phyloP scores from a whole-genome alignment of 2,113 vertebrate genomes.

The Aspidoscelis tigris region DNA sequence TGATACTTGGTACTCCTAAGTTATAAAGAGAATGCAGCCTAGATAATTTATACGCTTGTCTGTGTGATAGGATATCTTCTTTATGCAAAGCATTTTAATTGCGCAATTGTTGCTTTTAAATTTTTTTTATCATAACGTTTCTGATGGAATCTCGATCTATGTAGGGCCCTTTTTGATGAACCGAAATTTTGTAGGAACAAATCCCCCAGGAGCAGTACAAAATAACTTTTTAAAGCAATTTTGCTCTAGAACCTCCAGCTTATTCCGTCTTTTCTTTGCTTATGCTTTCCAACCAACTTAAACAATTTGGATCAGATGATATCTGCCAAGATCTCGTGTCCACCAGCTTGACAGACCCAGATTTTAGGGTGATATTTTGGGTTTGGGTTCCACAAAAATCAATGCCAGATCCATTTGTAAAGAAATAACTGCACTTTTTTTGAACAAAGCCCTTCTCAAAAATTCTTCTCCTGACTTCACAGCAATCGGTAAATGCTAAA shows the following conservation, averaged over 20 bases:
- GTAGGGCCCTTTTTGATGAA: not conserved
- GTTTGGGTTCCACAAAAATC: conserved; percentile 25
- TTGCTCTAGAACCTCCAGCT: conserved; percentile 40
- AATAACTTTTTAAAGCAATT: not conserved
- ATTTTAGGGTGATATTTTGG: conserved; percentile 48
- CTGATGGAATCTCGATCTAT: not conserved
- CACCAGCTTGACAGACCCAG: conserved; percentile 34
- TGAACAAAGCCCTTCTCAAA: conserved; percentile 55
- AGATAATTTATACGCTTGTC: not conserved
- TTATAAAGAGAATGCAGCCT: not conserved
- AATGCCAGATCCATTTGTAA: conserved; percentile 60
- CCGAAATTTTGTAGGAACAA: not conserved
- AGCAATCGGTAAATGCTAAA: conserved; percentile 58
- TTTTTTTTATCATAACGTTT: not conserved
- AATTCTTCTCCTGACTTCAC: conserved; percentile 52
- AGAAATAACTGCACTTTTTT: conserved; percentile 73
- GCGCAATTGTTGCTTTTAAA: not conserved
- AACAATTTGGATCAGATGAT: conserved; percentile 28
- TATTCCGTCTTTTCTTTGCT: not conserved
- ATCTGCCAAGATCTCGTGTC: conserved; percentile 26
- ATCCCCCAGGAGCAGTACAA: not conserved
- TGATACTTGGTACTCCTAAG: accelerated
- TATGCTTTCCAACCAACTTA: conserved; percentile 41
- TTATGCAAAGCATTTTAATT: conserved; percentile 7
- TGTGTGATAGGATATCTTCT: conserved; percentile 2